Evolutionary conservation across 2,888 invertebrate genomes (phyloP).

Genomic region (Lasioglossum vierecki): DNA sequence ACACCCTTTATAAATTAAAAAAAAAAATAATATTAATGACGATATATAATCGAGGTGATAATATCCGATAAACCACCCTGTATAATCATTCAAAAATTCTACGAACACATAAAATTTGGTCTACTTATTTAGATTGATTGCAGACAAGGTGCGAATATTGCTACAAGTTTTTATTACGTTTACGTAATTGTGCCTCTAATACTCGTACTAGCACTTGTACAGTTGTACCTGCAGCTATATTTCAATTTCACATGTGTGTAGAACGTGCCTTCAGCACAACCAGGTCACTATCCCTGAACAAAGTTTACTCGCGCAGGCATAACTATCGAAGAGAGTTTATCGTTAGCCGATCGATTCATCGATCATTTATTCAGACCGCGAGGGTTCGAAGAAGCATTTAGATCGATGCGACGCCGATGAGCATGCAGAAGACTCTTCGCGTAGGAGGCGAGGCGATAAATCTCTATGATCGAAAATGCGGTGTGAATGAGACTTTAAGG

Average conservation of each 20-base stretch:
- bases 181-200: neutral
- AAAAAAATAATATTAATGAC: no score
- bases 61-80: no score
- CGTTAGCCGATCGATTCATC: neutral
- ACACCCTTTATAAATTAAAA: no score
- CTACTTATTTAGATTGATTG: neutral
- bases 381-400: neutral
- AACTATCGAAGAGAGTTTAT: neutral
- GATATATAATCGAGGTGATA: no score
- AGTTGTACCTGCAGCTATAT: neutral
- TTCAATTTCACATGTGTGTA: neutral
- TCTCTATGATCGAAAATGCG: slow-evolving; percentile 42
- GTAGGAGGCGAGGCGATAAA: slow-evolving; percentile 22
- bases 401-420: neutral
- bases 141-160: neutral
- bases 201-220: no score
- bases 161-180: neutral
- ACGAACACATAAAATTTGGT: neutral
- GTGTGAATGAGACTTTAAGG: slow-evolving; percentile 55
- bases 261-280: neutral
- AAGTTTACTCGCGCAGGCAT: neutral
- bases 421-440: neutral
- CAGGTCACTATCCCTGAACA: neutral
- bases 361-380: neutral
- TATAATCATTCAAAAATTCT: no score